Conservation (phyloP, 2,888 invertebrate genomes). For the Netelia virgata region DNA sequence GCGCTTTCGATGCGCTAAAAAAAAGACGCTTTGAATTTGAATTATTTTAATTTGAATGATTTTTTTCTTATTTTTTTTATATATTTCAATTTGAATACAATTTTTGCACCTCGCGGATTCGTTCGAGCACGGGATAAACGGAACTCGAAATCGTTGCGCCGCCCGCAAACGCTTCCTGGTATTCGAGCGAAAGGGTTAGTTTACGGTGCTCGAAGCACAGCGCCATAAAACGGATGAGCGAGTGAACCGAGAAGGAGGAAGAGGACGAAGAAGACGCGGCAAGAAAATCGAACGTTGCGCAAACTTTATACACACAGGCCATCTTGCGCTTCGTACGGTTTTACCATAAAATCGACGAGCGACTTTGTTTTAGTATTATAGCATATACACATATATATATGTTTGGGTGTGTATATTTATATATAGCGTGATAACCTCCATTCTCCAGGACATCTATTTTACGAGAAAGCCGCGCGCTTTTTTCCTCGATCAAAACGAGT, state of each 20-base stretch:
- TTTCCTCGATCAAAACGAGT: slow-evolving; percentile 48
- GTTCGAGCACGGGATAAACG: slow-evolving; percentile 57
- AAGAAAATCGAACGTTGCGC: slow-evolving; percentile 35
- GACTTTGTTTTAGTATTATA: slow-evolving; percentile 53
- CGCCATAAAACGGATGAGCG: slow-evolving; percentile 66
- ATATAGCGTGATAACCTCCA: slow-evolving; percentile 3
- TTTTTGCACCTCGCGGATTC: slow-evolving; percentile 29
- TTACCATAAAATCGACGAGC: slow-evolving; percentile 66
- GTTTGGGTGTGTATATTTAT: neutral
- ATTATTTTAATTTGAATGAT: no score
- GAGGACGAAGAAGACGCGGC: slow-evolving; percentile 35
- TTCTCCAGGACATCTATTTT: slow-evolving; percentile 58
- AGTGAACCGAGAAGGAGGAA: slow-evolving; percentile 55
- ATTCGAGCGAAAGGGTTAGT: slow-evolving; percentile 63
- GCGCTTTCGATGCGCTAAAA: no score
- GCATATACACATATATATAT: neutral
- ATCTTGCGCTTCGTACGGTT: slow-evolving; percentile 64
- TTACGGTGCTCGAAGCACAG: slow-evolving; percentile 60
- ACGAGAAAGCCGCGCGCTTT: slow-evolving; percentile 42
- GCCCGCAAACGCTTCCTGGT: slow-evolving; percentile 64
- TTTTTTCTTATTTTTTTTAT: neutral
- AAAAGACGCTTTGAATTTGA: no score
- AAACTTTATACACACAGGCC: slow-evolving; percentile 21
- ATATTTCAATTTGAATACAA: neutral
- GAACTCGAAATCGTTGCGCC: slow-evolving; percentile 58